phyloP scores from a whole-genome alignment of 1,140 invertebrate species.

The Aethina tumida region DNA sequence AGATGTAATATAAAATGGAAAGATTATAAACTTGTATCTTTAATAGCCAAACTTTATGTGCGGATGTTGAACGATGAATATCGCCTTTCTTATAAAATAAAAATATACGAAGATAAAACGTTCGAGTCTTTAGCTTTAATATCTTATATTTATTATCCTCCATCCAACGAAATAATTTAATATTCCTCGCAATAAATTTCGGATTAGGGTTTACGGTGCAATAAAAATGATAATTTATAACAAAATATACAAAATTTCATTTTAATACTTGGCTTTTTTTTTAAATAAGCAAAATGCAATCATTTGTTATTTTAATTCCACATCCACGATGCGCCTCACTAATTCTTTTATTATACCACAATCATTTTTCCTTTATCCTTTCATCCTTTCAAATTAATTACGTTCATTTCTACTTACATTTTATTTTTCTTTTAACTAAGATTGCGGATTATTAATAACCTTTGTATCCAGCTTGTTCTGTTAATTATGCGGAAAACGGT shows the following conservation, averaged over 20 bases:
- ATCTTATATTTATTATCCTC: constrained; percentile 33
- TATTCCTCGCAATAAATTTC: constrained; percentile 35
- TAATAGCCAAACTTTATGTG: constrained; percentile 32
- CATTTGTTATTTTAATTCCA: constrained; percentile 20
- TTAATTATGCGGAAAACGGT: no score
- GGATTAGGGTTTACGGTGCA: constrained; percentile 34
- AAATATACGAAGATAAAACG: constrained; percentile 25
- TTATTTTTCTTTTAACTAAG: no score
- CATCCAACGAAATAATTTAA: constrained; percentile 34
- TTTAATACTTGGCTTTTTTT: constrained; percentile 17
- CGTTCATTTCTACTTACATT: no score
- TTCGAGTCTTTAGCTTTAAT: constrained; percentile 30
- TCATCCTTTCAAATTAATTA: no score
- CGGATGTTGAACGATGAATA: constrained; percentile 31
- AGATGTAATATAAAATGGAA: constrained; percentile 27
- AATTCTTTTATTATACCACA: constrained; percentile 13
- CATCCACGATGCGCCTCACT: no score
- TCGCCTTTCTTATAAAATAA: constrained; percentile 27
- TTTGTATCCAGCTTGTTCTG: no score
- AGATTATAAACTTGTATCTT: constrained; percentile 35
- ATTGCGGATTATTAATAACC: no score
- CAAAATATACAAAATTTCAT: constrained; percentile 34
- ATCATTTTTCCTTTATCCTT: no score
- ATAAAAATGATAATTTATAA: constrained; percentile 37
- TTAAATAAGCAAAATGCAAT: constrained; percentile 14